These are phyloP conservation scores for Lasioglossum zephyrum DNA, from an alignment of 2,888 invertebrate species.

Conservation along the genomic window DNA sequence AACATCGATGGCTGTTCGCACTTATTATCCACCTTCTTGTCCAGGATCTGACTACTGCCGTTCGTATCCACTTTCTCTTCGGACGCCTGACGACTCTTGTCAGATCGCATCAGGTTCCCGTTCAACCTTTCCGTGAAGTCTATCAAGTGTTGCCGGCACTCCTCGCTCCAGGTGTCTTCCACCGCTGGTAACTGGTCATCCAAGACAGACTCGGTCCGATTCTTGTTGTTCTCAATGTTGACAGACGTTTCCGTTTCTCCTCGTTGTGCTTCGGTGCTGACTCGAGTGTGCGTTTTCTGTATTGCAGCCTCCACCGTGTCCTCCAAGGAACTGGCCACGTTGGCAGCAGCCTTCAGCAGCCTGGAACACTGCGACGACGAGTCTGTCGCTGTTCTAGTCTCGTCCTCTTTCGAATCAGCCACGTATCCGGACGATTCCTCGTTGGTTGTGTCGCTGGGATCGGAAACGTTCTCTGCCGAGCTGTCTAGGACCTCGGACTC, in stretches of 20 bases:
- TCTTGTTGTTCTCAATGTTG: slow-evolving; percentile 15
- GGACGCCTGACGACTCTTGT: slow-evolving; percentile 84
- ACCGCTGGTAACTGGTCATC: slow-evolving; percentile 64
- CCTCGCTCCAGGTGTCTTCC: slow-evolving; percentile 86
- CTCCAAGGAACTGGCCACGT: slow-evolving; percentile 88
- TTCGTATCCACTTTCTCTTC: slow-evolving; percentile 73
- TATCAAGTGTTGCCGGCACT: slow-evolving; percentile 89
- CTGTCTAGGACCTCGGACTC: slow-evolving; percentile 55
- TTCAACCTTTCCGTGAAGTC: slow-evolving; percentile 94
- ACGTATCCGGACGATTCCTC: slow-evolving; percentile 43
- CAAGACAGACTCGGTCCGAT: slow-evolving; percentile 17
- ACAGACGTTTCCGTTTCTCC: slow-evolving; percentile 13
- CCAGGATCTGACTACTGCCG: slow-evolving; percentile 3
- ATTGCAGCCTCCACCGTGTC: slow-evolving; percentile 89
- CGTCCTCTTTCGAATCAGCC: slow-evolving; percentile 48
- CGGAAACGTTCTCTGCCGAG: slow-evolving; percentile 54
- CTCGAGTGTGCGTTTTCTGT: slow-evolving; percentile 81
- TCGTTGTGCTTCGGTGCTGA: slow-evolving; percentile 23
- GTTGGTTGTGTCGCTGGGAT: slow-evolving; percentile 45
- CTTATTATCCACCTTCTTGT: slow-evolving; percentile 5
- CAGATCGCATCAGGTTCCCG: slow-evolving; percentile 92
- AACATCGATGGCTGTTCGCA: not conserved
- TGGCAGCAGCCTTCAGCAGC: slow-evolving; percentile 88
- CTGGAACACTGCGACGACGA: slow-evolving; percentile 82
- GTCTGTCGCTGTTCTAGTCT: slow-evolving; percentile 35